These are phyloP conservation scores for Drosophila kohkoa DNA, from an alignment of 1,140 invertebrate genomes.

Conservation along the genomic window DNA sequence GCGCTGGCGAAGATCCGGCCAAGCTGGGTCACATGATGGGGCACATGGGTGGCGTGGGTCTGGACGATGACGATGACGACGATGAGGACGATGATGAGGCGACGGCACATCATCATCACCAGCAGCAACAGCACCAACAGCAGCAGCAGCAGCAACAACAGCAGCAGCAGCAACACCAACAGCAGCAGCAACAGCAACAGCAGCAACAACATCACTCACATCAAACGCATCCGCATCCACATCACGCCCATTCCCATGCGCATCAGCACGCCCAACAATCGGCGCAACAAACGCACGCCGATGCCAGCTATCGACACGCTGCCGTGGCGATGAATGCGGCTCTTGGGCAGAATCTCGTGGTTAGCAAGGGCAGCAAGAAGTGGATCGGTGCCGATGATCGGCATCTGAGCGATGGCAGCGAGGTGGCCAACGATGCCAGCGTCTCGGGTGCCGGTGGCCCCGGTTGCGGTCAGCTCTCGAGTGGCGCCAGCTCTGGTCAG, in stretches of 20 bases:
- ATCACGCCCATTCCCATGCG: constrained; percentile 33
- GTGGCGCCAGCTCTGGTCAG: constrained; percentile 29
- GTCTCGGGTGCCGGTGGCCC: background rate
- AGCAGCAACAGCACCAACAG: constrained; percentile 35
- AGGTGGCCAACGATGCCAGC: constrained; percentile 53
- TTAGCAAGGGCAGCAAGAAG: constrained; percentile 84
- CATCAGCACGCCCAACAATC: constrained; percentile 57
- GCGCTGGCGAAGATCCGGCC: constrained; percentile 66
- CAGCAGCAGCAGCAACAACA: constrained; percentile 24
- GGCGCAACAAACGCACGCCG: constrained; percentile 50
- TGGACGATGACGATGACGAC: constrained; percentile 76
- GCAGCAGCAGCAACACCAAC: constrained; percentile 25
- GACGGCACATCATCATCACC: constrained; percentile 40
- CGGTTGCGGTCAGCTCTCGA: constrained; percentile 45
- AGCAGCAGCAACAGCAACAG: constrained; percentile 32
- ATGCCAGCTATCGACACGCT: constrained; percentile 65
- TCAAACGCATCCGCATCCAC: constrained; percentile 62
- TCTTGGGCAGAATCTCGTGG: constrained; percentile 80
- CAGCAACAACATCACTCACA: constrained; percentile 61
- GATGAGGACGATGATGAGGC: constrained; percentile 70
- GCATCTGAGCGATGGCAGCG: constrained; percentile 60
- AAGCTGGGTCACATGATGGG: constrained; percentile 78
- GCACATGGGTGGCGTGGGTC: constrained; percentile 64
- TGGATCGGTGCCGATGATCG: constrained; percentile 80
- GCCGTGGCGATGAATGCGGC: constrained; percentile 71